Conservation (phyloP, 2,113 vertebrate genomes). For the Gobius niger region DNA sequence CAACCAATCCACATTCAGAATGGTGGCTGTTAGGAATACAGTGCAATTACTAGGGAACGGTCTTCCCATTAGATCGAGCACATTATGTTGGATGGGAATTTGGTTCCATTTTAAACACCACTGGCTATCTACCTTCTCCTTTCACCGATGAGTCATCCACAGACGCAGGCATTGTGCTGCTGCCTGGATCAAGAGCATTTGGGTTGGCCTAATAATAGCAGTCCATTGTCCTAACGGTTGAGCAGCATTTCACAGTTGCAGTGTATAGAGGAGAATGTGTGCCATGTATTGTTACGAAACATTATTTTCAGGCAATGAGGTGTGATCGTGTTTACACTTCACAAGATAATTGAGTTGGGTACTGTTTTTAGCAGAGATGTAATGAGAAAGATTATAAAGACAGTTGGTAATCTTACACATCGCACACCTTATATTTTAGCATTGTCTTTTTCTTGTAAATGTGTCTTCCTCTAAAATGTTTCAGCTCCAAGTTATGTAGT, state of each 20-base stretch:
- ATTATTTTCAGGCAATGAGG: not conserved
- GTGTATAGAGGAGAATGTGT: not conserved
- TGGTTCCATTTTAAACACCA: conserved; percentile 54
- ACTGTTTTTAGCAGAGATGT: no score
- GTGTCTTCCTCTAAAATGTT: no score
- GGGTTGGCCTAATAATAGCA: conserved; percentile 9
- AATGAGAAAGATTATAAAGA: no score
- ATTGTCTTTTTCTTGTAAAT: no score
- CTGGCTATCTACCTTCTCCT: conserved; percentile 23
- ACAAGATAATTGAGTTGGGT: not conserved
- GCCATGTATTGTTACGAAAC: not conserved
- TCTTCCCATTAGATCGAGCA: conserved; percentile 44
- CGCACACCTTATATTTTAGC: no score
- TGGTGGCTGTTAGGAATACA: conserved; percentile 34
- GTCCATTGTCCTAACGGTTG: not conserved
- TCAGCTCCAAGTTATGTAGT: no score
- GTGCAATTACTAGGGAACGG: conserved; percentile 58
- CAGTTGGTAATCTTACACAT: no score
- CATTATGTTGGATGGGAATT: conserved; percentile 50
- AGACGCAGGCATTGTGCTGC: not conserved
- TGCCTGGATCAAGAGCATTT: conserved; percentile 2
- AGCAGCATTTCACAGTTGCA: conserved; percentile 2
- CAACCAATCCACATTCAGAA: conserved; percentile 28
- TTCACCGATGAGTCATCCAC: conserved; percentile 41
- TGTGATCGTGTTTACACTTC: not conserved